Evolutionary conservation across 2,113 vertebrate species (phyloP), one percentile per base, ranked within the genome.

Genomic region (Plectropomus leopardus): DNA sequence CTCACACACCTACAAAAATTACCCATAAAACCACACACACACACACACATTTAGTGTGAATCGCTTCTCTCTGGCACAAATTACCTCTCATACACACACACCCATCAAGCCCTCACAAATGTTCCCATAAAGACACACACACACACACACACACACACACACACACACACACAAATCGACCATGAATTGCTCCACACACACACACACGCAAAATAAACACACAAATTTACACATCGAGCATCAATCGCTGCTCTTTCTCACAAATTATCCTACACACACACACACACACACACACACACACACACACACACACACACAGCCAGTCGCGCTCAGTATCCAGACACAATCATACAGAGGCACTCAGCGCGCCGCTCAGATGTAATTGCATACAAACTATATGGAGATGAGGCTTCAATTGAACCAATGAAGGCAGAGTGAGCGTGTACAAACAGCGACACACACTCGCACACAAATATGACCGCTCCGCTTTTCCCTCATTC

Each of bases 361-460:
- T 91, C 86, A 89, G 85, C 74, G 64, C 60, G 24, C 50, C 63
- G 89, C 87, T 90, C 86, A 84, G 36, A 82, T 87, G 91, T 92
- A 92, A 93, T 93, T 92, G 89, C 89, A 90, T 84, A 89, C 92
- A 91, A 90, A 92, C 89, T 89, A 88, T 88, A 93, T 91, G 91
- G 88, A 92, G 91, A 93, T 93, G 91, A 93, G 88, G 82, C 87
- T 85, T 89, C 88, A 89, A 90, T 88, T 91, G 86, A 88, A 86
- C 89, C 85, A 89, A 87, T 90, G 88, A 87, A 86, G 83, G 83
- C 72, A 71, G 63, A 82, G 63, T 57, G 76, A 82, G 80, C 72
- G 80, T 80, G 69, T 67, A 85, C 78, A 87, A 78, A 90, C 66
- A 78, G 13, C 47, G 0, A 53, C 68, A 74, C 63, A 50, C n/a